Percentiles rank a stretch among this genome's conserved stretches.
phyloP scores from a whole-genome alignment of 1,140 invertebrate genomes.

The Drosophila sproati region DNA sequence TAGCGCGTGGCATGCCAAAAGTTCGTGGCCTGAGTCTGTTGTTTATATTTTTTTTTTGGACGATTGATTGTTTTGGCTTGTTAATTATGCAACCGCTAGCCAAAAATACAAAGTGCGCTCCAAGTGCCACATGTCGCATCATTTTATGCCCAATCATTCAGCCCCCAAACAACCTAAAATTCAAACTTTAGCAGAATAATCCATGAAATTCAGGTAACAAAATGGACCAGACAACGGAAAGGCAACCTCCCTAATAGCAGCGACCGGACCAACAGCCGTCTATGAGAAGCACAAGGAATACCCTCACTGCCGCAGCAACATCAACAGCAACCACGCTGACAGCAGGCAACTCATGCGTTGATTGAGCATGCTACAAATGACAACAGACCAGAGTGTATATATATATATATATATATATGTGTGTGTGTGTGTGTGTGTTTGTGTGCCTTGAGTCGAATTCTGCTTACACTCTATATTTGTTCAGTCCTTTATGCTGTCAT shows the following conservation, averaged over 20 bases:
- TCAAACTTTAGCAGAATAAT: neutral
- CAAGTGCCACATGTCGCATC: conserved; percentile 31
- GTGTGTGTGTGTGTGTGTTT: neutral
- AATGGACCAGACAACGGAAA: neutral
- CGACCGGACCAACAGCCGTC: conserved; percentile 12
- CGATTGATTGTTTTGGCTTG: neutral
- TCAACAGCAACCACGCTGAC: neutral
- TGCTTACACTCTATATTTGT: conserved; percentile 5
- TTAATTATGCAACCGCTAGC: conserved; percentile 40
- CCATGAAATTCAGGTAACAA: neutral
- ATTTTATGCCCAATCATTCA: conserved; percentile 11
- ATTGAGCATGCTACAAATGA: conserved; percentile 15
- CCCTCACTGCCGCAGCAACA: conserved; percentile 2
- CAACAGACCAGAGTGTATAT: neutral
- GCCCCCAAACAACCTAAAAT: conserved; percentile 2
- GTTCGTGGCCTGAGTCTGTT: conserved; percentile 49
- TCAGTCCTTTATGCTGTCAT: conserved; percentile 27
- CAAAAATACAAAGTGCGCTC: conserved; percentile 6
- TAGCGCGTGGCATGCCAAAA: conserved; percentile 30
- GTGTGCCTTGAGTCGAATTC: neutral
- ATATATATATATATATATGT: too few relatives aligned
- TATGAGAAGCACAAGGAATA: conserved; percentile 2
- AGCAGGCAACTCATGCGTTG: conserved; percentile 10
- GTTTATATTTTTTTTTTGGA: conserved; percentile 7
- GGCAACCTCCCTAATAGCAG: conserved; percentile 18